Percentiles rank a stretch among this genome's conserved stretches.
phyloP scores from a whole-genome alignment of 2,797 vertebrate species.

The Acropternis orthonyx region DNA sequence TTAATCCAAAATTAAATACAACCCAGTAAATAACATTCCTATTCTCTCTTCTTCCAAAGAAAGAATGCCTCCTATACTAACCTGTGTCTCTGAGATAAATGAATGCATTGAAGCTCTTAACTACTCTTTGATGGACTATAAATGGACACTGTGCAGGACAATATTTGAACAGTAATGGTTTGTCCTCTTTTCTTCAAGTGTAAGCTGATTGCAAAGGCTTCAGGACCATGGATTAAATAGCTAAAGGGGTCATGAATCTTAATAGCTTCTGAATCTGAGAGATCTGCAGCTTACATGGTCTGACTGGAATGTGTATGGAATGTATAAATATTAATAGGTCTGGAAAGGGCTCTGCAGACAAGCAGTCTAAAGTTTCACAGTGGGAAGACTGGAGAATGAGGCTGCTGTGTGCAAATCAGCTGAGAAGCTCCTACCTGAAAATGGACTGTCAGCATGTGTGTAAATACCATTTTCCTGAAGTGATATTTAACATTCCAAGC shows the following conservation, averaged over 20 bases:
- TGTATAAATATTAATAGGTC: conserved; percentile 79
- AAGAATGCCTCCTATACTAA: conserved; percentile 68
- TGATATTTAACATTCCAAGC: conserved; percentile 45
- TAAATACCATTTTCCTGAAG: conserved; percentile 66
- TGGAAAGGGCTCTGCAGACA: conserved; percentile 61
- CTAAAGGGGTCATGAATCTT: conserved; percentile 79
- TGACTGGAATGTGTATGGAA: conserved; percentile 74
- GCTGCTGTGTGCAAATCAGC: conserved; percentile 23
- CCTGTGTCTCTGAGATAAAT: conserved; percentile 71
- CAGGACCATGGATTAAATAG: conserved; percentile 70
- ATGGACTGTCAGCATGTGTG: conserved; percentile 74
- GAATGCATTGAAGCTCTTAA: conserved; percentile 74
- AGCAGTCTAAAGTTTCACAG: conserved; percentile 78
- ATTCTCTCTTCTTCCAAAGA: conserved; percentile 52
- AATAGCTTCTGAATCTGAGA: conserved; percentile 79
- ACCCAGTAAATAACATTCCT: conserved; percentile 53
- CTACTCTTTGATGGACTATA: conserved; percentile 74
- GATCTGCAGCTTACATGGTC: conserved; percentile 76
- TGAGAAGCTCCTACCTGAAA: conserved; percentile 67
- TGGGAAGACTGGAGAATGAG: conserved; percentile 74
- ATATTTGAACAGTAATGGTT: conserved; percentile 79
- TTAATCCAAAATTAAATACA: conserved; percentile 73
- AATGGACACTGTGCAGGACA: conserved; percentile 73
- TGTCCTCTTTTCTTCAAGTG: conserved; percentile 73
- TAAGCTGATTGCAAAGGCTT: conserved; percentile 74